These are phyloP conservation scores for Prolemur simus DNA, from an alignment of 2,113 vertebrate species.

Conservation along the genomic window DNA sequence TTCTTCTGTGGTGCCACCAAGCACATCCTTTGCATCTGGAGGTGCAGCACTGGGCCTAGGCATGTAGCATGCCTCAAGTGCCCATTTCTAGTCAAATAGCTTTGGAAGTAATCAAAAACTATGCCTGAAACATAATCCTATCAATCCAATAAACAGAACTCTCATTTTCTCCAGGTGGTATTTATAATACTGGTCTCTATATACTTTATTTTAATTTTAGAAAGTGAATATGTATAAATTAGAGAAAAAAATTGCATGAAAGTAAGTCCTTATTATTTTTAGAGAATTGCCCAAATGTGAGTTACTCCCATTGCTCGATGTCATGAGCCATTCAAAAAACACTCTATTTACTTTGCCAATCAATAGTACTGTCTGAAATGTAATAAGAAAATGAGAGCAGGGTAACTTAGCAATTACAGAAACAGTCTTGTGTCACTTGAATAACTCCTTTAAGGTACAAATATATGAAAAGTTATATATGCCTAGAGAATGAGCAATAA, in stretches of 20 bases:
- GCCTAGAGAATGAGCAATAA: conserved; percentile 31
- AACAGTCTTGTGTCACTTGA: neutral
- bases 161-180: conserved; percentile 18
- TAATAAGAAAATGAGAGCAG: neutral
- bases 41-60: neutral
- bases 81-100: neutral
- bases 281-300: neutral
- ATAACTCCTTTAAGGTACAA: conserved; percentile 9
- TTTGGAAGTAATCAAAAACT: neutral
- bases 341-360: neutral
- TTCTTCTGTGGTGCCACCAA: neutral
- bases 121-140: neutral
- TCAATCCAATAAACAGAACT: neutral
- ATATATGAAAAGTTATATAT: neutral
- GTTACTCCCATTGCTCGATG: neutral
- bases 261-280: neutral
- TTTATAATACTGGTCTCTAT: conserved; percentile 12
- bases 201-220: neutral
- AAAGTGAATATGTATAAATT: neutral
- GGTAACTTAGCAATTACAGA: conserved; percentile 9
- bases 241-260: neutral
- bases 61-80: neutral
- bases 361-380: conserved; percentile 23
- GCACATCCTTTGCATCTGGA: neutral
- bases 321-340: conserved; percentile 8